These are phyloP conservation scores for Prionailurus viverrinus DNA, from an alignment of 2,113 vertebrate species.

Conservation along the genomic window DNA sequence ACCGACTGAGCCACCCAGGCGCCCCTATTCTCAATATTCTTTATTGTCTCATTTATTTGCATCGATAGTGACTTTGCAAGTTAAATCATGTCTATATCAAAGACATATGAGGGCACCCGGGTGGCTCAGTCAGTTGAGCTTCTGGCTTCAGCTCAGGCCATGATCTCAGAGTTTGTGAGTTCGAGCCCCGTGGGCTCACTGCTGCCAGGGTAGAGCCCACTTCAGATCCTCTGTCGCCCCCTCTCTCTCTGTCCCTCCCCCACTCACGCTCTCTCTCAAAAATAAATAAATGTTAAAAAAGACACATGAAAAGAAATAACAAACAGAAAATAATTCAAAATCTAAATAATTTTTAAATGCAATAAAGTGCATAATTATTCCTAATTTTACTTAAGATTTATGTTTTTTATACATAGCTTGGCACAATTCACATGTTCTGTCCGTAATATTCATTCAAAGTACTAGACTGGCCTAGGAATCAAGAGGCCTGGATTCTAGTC, in stretches of 20 bases:
- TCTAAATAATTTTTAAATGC: slow-evolving; percentile 35
- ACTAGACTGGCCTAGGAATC: background rate
- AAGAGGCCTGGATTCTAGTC: background rate
- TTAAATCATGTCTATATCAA: background rate
- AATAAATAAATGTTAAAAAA: background rate
- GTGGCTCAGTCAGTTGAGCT: no score
- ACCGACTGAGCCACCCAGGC: no score
- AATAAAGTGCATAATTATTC: background rate
- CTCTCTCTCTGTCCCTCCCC: no score
- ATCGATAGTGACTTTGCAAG: background rate
- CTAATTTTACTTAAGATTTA: background rate
- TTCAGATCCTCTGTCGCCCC: no score
- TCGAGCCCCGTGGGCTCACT: no score
- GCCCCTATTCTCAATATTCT: background rate
- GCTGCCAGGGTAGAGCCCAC: no score
- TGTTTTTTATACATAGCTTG: background rate
- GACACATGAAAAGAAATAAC: background rate
- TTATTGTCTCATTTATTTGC: slow-evolving; percentile 34
- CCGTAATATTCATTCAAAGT: background rate
- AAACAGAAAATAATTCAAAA: background rate
- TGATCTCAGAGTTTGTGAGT: no score
- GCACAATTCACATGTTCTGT: background rate
- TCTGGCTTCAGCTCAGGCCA: no score
- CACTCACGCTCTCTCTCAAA: no score
- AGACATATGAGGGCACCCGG: background rate